These are phyloP conservation scores for Scrobipalpa costella DNA, from an alignment of 2,888 invertebrate species.

Conservation along the genomic window DNA sequence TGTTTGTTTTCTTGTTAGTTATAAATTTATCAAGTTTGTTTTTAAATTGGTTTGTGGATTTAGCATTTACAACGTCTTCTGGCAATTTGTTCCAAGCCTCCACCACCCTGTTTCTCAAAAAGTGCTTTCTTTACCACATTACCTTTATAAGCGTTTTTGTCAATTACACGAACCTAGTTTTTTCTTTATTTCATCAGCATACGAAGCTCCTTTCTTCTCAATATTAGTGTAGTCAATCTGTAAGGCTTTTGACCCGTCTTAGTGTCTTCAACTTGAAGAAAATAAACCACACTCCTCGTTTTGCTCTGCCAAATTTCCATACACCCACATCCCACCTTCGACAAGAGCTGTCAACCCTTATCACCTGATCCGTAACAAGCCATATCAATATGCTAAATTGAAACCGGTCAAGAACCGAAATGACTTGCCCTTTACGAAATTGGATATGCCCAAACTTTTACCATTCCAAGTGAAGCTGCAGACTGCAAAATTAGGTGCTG, in stretches of 20 bases:
- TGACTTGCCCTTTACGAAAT: slow-evolving; percentile 4
- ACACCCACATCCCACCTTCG: not conserved
- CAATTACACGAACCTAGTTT: too few species aligned
- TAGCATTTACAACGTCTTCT: too few species aligned
- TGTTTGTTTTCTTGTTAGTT: too few species aligned
- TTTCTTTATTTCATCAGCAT: too few species aligned
- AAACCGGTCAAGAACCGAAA: not conserved
- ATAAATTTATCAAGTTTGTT: too few species aligned
- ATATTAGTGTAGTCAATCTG: too few species aligned
- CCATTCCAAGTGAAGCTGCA: not conserved
- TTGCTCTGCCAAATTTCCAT: not conserved
- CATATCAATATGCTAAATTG: slow-evolving; percentile 6
- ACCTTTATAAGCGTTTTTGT: too few species aligned
- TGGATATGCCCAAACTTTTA: not conserved
- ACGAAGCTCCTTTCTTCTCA: too few species aligned
- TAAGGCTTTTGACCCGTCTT: not conserved
- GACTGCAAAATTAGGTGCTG: not conserved
- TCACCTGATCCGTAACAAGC: not conserved
- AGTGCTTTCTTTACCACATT: too few species aligned
- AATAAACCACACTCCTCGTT: not conserved
- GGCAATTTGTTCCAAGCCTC: too few species aligned
- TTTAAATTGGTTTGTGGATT: too few species aligned
- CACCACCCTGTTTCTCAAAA: too few species aligned
- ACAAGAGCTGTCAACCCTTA: slow-evolving; percentile 1
- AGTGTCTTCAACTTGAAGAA: not conserved